Conservation (phyloP, 2,797 vertebrate species). For the Zenarchopterus dispar region DNA sequence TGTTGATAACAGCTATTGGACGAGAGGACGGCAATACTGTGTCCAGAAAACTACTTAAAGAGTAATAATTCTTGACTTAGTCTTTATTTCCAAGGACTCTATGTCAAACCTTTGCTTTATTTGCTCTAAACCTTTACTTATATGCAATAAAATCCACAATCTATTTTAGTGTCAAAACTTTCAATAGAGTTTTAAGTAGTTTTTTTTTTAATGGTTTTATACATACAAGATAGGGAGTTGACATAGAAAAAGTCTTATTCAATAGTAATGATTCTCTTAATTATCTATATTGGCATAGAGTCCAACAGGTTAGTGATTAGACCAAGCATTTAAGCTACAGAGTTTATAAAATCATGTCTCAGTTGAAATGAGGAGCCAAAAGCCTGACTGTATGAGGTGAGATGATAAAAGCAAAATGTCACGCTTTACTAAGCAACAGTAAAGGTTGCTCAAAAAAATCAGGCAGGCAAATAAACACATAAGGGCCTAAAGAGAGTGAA, state of each 20-base stretch:
- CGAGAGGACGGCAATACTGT: neutral
- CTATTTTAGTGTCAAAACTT: too few species aligned
- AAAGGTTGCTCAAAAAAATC: conserved; percentile 5
- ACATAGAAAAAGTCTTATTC: too few species aligned
- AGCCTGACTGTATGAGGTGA: neutral
- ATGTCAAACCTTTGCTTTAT: too few species aligned
- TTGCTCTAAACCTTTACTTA: too few species aligned
- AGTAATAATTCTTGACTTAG: conserved; percentile 33
- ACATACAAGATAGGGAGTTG: too few species aligned
- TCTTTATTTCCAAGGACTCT: conserved; percentile 7
- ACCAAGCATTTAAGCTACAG: neutral
- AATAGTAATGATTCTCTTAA: too few species aligned
- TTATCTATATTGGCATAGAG: neutral
- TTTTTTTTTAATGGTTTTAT: too few species aligned
- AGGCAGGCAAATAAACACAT: conserved; percentile 6
- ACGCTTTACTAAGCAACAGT: neutral
- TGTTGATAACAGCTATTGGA: conserved; percentile 33
- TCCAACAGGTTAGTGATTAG: neutral
- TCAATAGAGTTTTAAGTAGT: too few species aligned
- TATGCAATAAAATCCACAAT: too few species aligned
- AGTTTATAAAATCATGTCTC: neutral
- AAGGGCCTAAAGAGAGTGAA: neutral
- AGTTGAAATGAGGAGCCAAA: neutral
- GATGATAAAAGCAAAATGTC: neutral
- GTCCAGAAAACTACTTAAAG: conserved; percentile 39